These are phyloP conservation scores for Cheilosia grossa DNA, from an alignment of 2,888 invertebrate species.

Conservation along the genomic window DNA sequence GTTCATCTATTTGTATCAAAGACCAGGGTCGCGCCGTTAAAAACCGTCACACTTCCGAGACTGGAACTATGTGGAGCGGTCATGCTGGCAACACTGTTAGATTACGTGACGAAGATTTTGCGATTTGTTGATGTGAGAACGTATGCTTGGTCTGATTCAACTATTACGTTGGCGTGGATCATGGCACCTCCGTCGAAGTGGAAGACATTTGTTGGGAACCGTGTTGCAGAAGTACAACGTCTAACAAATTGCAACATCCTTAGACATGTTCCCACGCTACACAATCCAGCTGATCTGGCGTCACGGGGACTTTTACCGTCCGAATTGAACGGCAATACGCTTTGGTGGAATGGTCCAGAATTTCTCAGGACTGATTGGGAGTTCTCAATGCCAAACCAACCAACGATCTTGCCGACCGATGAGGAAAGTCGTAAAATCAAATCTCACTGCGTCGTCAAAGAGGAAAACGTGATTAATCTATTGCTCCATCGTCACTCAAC, in stretches of 20 bases:
- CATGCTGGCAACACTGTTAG: background rate
- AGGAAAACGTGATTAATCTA: background rate
- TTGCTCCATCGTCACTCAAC: no score
- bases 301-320: conserved; percentile 32
- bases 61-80: conserved; percentile 14
- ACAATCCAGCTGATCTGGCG: conserved; percentile 71
- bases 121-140: background rate
- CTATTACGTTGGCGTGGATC: background rate
- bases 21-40: conserved; percentile 6
- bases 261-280: conserved; percentile 67
- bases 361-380: background rate
- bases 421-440: background rate
- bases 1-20: background rate
- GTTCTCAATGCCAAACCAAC: no score
- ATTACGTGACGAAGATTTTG: background rate
- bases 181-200: background rate
- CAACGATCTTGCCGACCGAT: background rate
- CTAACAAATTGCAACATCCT: conserved; percentile 29
- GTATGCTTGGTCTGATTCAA: background rate
- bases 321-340: background rate
- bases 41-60: background rate
- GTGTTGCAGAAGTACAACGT: conserved; percentile 58
- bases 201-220: conserved; percentile 37
- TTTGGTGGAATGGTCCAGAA: conserved; percentile 15
- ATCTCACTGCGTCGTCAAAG: no score